These are phyloP conservation scores for Anthonomus grandis DNA, from an alignment of 1,140 invertebrate species.

Conservation along the genomic window DNA sequence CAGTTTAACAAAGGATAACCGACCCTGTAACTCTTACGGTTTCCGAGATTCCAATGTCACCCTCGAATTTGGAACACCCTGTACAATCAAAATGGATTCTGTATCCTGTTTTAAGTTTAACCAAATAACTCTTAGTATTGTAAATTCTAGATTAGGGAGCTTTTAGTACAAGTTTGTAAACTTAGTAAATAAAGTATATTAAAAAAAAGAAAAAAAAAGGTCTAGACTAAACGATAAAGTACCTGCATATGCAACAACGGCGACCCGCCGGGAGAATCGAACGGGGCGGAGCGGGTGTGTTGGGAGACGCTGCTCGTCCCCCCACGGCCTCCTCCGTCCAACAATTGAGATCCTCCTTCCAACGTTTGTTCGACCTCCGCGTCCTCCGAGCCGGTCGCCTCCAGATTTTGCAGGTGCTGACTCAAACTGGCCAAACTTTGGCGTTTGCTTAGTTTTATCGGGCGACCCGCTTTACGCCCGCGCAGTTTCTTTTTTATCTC, in stretches of 20 bases:
- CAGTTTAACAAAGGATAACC: too few relatives aligned
- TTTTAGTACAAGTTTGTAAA: too few relatives aligned
- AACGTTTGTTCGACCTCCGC: conserved; percentile 32
- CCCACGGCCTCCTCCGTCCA: too few relatives aligned
- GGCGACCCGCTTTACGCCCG: conserved; percentile 48
- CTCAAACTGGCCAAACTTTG: background rate
- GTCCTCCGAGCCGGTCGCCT: conserved; percentile 26
- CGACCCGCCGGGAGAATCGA: conserved; percentile 39
- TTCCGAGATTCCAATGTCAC: too few relatives aligned
- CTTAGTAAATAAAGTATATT: too few relatives aligned
- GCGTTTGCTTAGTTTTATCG: conserved; percentile 23
- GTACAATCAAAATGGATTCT: too few relatives aligned
- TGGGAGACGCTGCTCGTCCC: background rate
- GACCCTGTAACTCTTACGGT: too few relatives aligned
- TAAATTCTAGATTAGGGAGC: too few relatives aligned
- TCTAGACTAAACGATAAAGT: background rate
- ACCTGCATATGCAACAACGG: conserved; percentile 39
- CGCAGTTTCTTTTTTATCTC: conserved; percentile 58
- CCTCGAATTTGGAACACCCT: too few relatives aligned
- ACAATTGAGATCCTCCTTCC: background rate
- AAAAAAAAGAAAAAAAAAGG: background rate
- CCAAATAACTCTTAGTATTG: background rate
- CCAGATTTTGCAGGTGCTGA: conserved; percentile 10
- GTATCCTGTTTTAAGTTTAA: too few relatives aligned
- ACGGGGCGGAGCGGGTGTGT: conserved; percentile 18